These are phyloP conservation scores for Ferrisia virgata DNA, from an alignment of 2,888 invertebrate species.

Conservation along the genomic window DNA sequence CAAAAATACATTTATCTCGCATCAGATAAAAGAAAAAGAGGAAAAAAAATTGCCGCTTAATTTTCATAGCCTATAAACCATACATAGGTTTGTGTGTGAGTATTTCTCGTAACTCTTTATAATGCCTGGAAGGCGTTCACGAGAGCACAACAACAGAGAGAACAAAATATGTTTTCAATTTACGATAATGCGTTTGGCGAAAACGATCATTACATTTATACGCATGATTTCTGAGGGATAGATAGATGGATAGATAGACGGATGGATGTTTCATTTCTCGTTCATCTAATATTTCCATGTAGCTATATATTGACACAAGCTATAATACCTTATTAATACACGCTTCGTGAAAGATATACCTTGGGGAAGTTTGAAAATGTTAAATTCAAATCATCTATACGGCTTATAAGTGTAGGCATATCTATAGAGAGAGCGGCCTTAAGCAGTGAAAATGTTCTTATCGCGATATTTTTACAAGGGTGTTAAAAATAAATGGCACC, in stretches of 20 bases:
- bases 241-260: too few species aligned
- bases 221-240: background rate
- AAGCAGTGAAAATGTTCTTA: background rate
- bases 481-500: background rate
- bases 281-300: background rate
- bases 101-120: background rate
- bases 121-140: background rate
- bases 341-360: background rate
- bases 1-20: too few species aligned
- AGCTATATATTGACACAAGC: background rate
- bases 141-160: background rate
- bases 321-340: background rate
- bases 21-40: too few species aligned
- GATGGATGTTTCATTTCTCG: background rate
- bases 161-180: slow-evolving; percentile 3
- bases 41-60: background rate
- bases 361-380: background rate
- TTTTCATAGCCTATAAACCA: background rate
- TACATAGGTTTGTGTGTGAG: background rate
- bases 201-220: background rate
- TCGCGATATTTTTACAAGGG: background rate
- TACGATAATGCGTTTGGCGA: background rate
- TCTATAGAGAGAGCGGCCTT: background rate
- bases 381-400: background rate
- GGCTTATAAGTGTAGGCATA: background rate